These are phyloP conservation scores for Trachelus stipa DNA, from an alignment of 2,888 invertebrate species.

Conservation along the genomic window DNA sequence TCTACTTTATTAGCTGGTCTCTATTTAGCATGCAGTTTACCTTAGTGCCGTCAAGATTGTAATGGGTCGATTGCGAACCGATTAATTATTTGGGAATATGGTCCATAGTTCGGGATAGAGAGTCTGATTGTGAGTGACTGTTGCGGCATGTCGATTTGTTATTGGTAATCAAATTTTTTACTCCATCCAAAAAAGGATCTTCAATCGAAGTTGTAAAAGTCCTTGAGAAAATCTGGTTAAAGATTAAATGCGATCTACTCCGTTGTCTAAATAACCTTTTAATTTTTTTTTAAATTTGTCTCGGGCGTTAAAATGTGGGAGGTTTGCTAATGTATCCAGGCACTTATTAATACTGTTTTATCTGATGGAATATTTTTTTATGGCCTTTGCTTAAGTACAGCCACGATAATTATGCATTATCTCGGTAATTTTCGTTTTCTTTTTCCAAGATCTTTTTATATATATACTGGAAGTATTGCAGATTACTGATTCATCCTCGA, in stretches of 20 bases:
- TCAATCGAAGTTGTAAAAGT: neutral
- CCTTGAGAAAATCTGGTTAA: neutral
- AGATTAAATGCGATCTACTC: too few relatives aligned
- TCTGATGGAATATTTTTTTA: neutral
- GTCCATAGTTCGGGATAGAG: neutral
- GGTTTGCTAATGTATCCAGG: neutral
- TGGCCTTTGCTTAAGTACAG: neutral
- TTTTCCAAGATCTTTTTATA: neutral
- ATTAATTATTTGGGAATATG: neutral
- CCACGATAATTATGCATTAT: neutral
- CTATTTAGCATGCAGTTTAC: neutral
- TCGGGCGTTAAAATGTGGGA: neutral
- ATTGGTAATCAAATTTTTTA: neutral
- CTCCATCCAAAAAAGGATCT: neutral
- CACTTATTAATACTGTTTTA: neutral
- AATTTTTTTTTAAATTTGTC: neutral
- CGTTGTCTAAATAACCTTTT: neutral
- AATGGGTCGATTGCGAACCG: neutral
- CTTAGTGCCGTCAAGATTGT: neutral
- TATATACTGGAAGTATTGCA: neutral
- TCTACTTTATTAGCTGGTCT: neutral
- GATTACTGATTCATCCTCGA: neutral
- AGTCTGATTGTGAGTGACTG: neutral
- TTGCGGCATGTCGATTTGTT: neutral
- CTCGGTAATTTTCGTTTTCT: neutral